These are phyloP conservation scores for Otis tarda DNA, from an alignment of 2,113 vertebrate genomes.

Conservation along the genomic window DNA sequence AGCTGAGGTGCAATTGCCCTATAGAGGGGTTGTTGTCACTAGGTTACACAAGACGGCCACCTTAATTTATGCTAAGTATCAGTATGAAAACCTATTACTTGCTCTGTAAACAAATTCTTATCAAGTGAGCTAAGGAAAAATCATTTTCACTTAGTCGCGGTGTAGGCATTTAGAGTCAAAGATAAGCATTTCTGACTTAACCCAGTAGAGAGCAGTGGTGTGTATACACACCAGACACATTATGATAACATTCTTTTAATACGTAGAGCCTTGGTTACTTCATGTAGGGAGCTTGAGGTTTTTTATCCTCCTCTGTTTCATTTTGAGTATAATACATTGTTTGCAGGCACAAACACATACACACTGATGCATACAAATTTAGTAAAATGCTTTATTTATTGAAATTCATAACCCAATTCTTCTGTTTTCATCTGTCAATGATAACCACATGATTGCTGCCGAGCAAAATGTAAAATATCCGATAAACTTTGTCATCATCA, in stretches of 20 bases:
- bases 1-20: not conserved
- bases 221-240: conserved; percentile 4
- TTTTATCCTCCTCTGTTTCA: not conserved
- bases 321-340: not conserved
- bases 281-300: not conserved
- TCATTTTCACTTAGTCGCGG: not conserved
- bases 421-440: not conserved
- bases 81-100: not conserved
- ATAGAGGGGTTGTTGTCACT: not conserved
- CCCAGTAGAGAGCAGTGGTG: conserved; percentile 66
- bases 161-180: not conserved
- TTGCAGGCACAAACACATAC: not conserved
- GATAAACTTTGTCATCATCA: conserved; percentile 36
- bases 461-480: conserved; percentile 43
- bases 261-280: not conserved
- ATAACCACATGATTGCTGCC: not conserved
- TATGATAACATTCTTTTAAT: not conserved
- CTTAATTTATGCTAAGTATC: not conserved
- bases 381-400: conserved; percentile 5
- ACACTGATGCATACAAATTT: not conserved
- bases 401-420: not conserved
- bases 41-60: not conserved
- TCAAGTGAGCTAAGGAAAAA: conserved; percentile 1
- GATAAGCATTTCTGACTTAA: conserved; percentile 52
- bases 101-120: conserved; percentile 14